Evolutionary conservation across 2,797 vertebrate species (phyloP), one percentile per base, ranked within the genome.

Genomic region (Mormyrops attenuatus): DNA sequence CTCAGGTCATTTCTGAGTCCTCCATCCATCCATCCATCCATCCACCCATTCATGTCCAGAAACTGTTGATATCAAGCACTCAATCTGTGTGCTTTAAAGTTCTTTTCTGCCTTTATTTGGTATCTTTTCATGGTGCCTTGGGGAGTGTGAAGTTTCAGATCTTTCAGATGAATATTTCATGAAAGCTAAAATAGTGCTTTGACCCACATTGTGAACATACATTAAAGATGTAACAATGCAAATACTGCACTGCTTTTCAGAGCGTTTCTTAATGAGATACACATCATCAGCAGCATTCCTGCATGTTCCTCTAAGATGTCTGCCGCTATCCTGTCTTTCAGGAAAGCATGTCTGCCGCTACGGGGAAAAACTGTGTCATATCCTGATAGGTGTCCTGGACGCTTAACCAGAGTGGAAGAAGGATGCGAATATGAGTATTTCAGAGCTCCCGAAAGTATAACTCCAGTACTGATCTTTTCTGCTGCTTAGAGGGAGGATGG

Each of bases 91-190:
- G 22, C 63, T 66, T 66, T 66, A 30, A 66, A 84, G 20, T 15
- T 20, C 5, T 47, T 47, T 52, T 49, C 44, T 49, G 8, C 17
- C 1, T n/a, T 85, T 89, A 57, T 84, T 85, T 84, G 73, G 47
- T 49, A 30, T 22, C 1, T 49, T 85, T 22, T 85, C 47, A 11
- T 26, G 13, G 4, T 89, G 34, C 88, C 52, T 13, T 55, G 9
- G 57, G 63, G 49, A 66, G 6, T 26, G 53, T 60, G 3, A 89
- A 63, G 63, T 26, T 22, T 30, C 22, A 50, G 49, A n/a, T 17
- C 22, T 52, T 69, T 66, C 17, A 50, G n/a, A 53, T 53, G 44
- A 73, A 53, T 88, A 88, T 88, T 88, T 88, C 22, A 88, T 73
- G 11, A 88, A 88, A 50, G 26, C 63, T 52, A 50, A 73, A 15